Percentiles rank a stretch among this genome's conserved stretches.
Conservation (phyloP, 2,113 vertebrate species). For the Pseudorhombus dupliciocellatus region DNA sequence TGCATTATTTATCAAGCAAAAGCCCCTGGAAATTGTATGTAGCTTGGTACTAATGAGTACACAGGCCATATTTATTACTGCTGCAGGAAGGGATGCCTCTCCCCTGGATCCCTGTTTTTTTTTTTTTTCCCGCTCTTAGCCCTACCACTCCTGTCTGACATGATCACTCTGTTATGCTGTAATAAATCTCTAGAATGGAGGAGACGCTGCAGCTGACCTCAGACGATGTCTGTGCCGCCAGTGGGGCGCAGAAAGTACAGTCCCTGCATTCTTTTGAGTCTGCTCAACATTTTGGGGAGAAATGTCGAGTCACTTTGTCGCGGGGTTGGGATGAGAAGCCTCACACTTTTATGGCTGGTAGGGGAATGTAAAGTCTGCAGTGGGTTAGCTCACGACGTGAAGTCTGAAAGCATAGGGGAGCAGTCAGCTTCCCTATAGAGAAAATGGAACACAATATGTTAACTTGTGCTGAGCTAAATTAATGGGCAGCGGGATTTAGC, state of each 20-base stretch:
- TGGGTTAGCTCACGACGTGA: background rate
- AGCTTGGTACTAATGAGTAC: conserved; percentile 67
- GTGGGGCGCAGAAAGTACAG: background rate
- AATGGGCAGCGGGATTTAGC: background rate
- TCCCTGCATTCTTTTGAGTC: background rate
- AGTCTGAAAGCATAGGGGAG: background rate
- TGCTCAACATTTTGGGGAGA: conserved; percentile 1
- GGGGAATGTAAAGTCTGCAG: background rate
- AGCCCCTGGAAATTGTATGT: conserved; percentile 49
- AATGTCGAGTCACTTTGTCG: background rate
- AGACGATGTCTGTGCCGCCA: background rate
- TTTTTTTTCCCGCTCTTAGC: background rate
- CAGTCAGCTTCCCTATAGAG: background rate
- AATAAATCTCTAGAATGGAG: conserved; percentile 20
- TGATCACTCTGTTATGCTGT: conserved; percentile 22
- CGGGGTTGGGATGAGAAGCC: background rate
- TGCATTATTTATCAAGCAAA: conserved; percentile 72
- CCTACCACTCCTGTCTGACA: conserved; percentile 20
- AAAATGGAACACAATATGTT: background rate
- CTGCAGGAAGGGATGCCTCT: conserved; percentile 33
- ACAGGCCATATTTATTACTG: conserved; percentile 66
- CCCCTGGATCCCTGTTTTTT: conserved; percentile 11
- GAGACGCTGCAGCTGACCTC: conserved; percentile 4
- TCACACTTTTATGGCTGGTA: background rate
- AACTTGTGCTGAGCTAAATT: background rate